A percentile compares a stretch with the other conserved stretches of the same genome.
These are phyloP conservation scores for Megaceryle torquata DNA, from an alignment of 2,113 vertebrate species.

Conservation along the genomic window DNA sequence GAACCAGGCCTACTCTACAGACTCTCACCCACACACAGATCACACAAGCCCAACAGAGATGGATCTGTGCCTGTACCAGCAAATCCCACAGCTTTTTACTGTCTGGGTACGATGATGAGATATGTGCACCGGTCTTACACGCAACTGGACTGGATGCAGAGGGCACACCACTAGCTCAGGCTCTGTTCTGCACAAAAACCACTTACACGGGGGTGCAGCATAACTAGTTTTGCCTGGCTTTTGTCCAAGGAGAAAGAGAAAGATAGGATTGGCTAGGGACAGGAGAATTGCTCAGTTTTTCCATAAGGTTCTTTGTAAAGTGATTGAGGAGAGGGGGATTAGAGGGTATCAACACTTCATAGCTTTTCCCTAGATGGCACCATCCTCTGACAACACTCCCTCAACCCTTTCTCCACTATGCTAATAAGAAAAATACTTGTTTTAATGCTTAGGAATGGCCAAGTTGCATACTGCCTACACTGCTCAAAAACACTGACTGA, in stretches of 20 bases:
- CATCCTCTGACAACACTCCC: too few relatives aligned
- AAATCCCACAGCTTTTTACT: not conserved
- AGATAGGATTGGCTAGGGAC: not conserved
- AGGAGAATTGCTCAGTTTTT: not conserved
- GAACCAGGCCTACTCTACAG: not conserved
- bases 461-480: not conserved
- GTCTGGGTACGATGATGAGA: accelerated
- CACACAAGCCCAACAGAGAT: not conserved
- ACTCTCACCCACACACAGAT: not conserved
- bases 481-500: accelerated
- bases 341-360: not conserved
- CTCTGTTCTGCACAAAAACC: not conserved
- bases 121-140: accelerated
- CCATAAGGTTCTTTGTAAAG: accelerated
- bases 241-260: not conserved
- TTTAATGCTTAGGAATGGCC: not conserved
- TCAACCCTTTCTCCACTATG: not conserved
- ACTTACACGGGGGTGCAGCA: not conserved
- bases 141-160: not conserved
- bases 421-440: not conserved
- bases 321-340: not conserved
- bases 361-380: not conserved
- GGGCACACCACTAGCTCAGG: not conserved
- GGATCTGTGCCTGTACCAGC: not conserved
- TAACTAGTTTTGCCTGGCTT: not conserved